Percentiles rank a stretch among this genome's conserved stretches.
Evolutionary conservation across 2,113 vertebrate genomes (phyloP).

Genomic region (Mobula hypostoma): DNA sequence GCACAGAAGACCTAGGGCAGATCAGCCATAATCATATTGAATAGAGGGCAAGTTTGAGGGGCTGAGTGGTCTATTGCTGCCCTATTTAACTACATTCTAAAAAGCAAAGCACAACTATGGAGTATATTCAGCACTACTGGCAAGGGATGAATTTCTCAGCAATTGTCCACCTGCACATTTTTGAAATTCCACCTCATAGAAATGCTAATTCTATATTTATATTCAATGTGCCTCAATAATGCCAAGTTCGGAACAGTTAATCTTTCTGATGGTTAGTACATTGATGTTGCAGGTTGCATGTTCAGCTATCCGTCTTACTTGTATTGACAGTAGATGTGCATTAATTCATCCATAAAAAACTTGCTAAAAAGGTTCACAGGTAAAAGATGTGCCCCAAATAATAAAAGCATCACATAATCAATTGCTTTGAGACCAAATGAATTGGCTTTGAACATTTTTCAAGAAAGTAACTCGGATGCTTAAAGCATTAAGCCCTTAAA

Average conservation of each 20-base stretch:
- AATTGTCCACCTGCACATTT: neutral
- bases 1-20: too few species aligned
- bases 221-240: neutral
- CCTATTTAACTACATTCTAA: too few species aligned
- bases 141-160: neutral
- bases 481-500: neutral
- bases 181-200: neutral
- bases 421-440: neutral
- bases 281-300: neutral
- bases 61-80: too few species aligned
- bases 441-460: neutral
- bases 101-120: too few species aligned
- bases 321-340: neutral
- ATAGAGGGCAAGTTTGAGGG: too few species aligned
- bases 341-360: neutral
- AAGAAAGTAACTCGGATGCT: neutral
- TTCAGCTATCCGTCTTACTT: neutral
- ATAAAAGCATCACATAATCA: neutral
- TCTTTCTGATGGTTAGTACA: neutral
- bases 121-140: too few species aligned
- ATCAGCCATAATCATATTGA: too few species aligned
- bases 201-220: constrained; percentile 11
- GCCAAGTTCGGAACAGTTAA: neutral
- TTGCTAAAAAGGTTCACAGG: neutral
- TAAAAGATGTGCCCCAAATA: neutral